phyloP scores from a whole-genome alignment of 1,140 invertebrate species.

The Neelides sp. region DNA sequence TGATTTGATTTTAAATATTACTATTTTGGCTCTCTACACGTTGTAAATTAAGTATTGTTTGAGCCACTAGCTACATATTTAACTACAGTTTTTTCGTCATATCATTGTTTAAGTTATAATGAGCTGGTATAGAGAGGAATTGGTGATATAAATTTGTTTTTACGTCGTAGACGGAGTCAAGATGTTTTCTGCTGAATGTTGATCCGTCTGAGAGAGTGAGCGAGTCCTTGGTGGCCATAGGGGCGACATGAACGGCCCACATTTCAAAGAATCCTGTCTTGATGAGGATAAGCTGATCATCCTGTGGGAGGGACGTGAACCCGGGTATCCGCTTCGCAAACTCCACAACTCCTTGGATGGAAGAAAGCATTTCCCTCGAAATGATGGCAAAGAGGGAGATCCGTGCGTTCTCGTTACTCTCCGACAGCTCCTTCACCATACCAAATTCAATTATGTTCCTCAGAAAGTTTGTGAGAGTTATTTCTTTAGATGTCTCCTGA shows the following conservation, averaged over 20 bases:
- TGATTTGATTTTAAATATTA: too few species aligned
- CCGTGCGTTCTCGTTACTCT: constrained; percentile 35
- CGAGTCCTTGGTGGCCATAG: constrained; percentile 62
- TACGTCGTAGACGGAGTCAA: constrained; percentile 88
- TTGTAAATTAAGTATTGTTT: too few species aligned
- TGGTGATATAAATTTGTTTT: not conserved
- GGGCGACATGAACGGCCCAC: constrained; percentile 76
- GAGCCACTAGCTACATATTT: too few species aligned
- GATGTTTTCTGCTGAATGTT: constrained; percentile 66
- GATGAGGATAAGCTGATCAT: constrained; percentile 85
- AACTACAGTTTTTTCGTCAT: too few species aligned
- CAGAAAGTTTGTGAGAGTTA: not conserved
- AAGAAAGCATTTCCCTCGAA: constrained; percentile 62
- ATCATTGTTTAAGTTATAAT: too few species aligned
- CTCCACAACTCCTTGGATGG: constrained; percentile 80
- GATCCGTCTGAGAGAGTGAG: constrained; percentile 88
- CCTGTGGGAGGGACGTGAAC: constrained; percentile 72
- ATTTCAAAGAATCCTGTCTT: constrained; percentile 95
- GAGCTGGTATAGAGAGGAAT: too few species aligned
- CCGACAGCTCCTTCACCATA: constrained; percentile 33
- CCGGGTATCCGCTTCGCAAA: constrained; percentile 82
- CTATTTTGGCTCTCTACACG: too few species aligned
- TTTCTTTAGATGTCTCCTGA: not conserved
- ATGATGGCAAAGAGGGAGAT: constrained; percentile 39
- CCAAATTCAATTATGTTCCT: not conserved